A percentile compares a stretch with the other conserved stretches of the same genome.
phyloP scores from a whole-genome alignment of 1,140 invertebrate species.

The Mamestra configurata region DNA sequence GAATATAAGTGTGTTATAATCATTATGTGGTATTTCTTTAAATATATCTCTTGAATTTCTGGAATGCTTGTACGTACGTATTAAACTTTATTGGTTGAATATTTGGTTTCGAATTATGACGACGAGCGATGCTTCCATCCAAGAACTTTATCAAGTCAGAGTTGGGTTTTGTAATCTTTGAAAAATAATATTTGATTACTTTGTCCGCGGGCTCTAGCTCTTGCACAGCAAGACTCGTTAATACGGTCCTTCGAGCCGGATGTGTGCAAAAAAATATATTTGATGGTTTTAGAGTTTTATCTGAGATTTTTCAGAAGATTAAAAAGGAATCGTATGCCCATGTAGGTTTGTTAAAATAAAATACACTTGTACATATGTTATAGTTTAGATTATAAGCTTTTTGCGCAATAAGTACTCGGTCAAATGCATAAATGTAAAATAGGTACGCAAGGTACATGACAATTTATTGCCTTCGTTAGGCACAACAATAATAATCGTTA shows the following conservation, averaged over 20 bases:
- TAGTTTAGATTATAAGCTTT: conserved; percentile 14
- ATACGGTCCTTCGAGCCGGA: background rate
- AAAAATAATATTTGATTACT: conserved; percentile 43
- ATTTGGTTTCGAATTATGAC: conserved; percentile 44
- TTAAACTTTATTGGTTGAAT: conserved; percentile 48
- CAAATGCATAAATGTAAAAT: conserved; percentile 30
- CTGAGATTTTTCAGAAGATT: conserved; percentile 9
- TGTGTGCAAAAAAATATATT: conserved; percentile 6
- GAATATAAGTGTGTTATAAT: conserved; percentile 76
- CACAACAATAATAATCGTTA: conserved; percentile 50
- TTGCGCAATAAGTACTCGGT: conserved; percentile 4
- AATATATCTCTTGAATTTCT: conserved; percentile 67
- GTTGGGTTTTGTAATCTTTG: conserved; percentile 16
- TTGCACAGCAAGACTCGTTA: background rate
- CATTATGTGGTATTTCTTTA: conserved; percentile 66
- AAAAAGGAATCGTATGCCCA: background rate
- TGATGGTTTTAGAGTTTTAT: conserved; percentile 26
- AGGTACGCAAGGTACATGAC: conserved; percentile 26
- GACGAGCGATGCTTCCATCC: background rate
- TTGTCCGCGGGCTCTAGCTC: background rate
- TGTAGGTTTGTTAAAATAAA: background rate
- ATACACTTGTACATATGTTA: background rate
- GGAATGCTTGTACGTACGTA: conserved; percentile 48
- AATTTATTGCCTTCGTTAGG: conserved; percentile 48
- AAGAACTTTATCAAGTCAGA: conserved; percentile 23